Evolutionary conservation across 2,888 invertebrate genomes (phyloP).

Genomic region (Mesopsocus fuscifrons): DNA sequence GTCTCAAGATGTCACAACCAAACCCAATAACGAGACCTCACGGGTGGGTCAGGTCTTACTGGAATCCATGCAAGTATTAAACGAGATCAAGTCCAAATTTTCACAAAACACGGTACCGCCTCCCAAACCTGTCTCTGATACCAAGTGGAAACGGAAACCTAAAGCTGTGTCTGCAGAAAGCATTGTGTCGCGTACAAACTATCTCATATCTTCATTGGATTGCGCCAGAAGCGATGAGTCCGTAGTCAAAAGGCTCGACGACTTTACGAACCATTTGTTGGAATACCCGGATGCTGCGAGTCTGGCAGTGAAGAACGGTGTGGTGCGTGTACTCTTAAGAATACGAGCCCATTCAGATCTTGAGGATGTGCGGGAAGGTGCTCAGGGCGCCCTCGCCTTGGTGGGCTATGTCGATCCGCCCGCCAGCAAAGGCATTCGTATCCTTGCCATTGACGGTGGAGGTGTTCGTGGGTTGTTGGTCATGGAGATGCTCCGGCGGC

Average conservation of each 20-base stretch:
- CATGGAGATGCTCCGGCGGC: constrained; percentile 56
- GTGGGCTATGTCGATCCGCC: constrained; percentile 51
- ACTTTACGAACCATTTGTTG: constrained; percentile 50
- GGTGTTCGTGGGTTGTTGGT: constrained; percentile 75
- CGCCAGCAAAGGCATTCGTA: constrained; percentile 50
- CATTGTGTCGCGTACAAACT: constrained; percentile 42
- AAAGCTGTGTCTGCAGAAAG: constrained; percentile 29
- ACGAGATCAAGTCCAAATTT: constrained; percentile 24
- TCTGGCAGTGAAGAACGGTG: constrained; percentile 37
- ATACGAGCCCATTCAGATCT: constrained; percentile 28
- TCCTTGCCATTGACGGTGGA: constrained; percentile 78
- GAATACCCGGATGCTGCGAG: constrained; percentile 44
- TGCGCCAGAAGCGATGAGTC: constrained; percentile 36
- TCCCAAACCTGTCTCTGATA: constrained; percentile 12
- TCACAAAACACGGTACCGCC: constrained; percentile 6
- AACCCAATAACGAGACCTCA: constrained; percentile 14
- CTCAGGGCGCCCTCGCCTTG: constrained; percentile 42
- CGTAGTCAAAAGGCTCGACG: constrained; percentile 40
- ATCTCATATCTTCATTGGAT: constrained; percentile 41
- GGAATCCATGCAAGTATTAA: constrained; percentile 22
- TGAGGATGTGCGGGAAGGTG: constrained; percentile 22
- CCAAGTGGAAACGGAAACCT: constrained; percentile 13
- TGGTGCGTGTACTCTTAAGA: constrained; percentile 39
- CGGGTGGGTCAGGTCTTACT: constrained; percentile 11
- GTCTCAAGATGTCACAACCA: constrained; percentile 15